Evolutionary conservation across 2,888 invertebrate genomes (phyloP).

Genomic region (Tanypteryx hageni): DNA sequence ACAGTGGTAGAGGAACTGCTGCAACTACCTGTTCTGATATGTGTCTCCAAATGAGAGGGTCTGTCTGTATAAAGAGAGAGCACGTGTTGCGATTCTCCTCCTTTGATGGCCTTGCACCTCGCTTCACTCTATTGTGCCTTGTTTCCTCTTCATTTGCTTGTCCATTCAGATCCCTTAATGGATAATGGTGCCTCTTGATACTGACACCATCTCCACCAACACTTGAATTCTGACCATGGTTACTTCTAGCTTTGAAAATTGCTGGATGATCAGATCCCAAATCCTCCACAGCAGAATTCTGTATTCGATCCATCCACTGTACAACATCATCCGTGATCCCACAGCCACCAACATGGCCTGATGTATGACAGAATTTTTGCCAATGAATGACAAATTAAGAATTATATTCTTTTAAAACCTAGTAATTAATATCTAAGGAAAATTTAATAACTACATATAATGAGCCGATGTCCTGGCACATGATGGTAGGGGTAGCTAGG

Average conservation of each 20-base stretch:
- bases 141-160: not conserved
- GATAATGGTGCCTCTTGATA: not conserved
- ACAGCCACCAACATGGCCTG: constrained; percentile 91
- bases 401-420: not conserved
- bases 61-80: constrained; percentile 97
- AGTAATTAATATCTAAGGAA: not conserved
- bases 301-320: constrained; percentile 95
- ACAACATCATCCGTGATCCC: constrained; percentile 91
- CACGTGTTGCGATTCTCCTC: constrained; percentile 90
- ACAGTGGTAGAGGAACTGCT: not conserved
- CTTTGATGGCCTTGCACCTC: constrained; percentile 78
- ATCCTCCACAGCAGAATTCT: constrained; percentile 77
- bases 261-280: constrained; percentile 66
- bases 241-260: not conserved
- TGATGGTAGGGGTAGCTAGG: too few relatives aligned
- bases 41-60: constrained; percentile 98
- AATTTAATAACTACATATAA: too few relatives aligned
- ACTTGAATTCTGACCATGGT: not conserved
- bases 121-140: constrained; percentile 71
- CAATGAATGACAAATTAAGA: not conserved
- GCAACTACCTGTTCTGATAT: constrained; percentile 88
- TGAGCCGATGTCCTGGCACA: too few relatives aligned
- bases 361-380: constrained; percentile 66
- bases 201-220: not conserved
- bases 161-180: not conserved